These are phyloP conservation scores for Muschampia plurimacula DNA, from an alignment of 2,888 invertebrate genomes.

Conservation along the genomic window DNA sequence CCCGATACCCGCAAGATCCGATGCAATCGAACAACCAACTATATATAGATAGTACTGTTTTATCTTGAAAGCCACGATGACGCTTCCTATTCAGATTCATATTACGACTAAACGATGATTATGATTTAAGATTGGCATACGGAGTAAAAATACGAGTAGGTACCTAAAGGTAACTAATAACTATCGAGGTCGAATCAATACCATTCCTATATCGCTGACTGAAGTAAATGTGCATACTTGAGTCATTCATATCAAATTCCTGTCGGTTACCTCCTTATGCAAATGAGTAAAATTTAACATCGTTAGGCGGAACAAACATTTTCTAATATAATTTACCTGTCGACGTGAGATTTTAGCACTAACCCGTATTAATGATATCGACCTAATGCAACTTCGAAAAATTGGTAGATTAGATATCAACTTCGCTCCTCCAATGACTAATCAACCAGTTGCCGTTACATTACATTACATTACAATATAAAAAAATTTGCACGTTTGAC, in stretches of 20 bases:
- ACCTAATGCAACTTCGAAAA: not conserved
- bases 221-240: too few relatives aligned
- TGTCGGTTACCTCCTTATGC: too few relatives aligned
- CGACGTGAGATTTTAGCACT: not conserved
- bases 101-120: not conserved
- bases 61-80: conserved; percentile 44
- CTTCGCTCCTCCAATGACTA: not conserved
- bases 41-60: conserved; percentile 21
- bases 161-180: too few relatives aligned
- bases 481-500: not conserved
- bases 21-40: conserved; percentile 51
- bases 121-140: not conserved
- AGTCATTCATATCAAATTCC: too few relatives aligned
- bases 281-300: too few relatives aligned
- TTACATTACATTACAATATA: not conserved
- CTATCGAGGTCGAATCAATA: too few relatives aligned
- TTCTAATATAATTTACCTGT: not conserved
- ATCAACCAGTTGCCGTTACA: not conserved
- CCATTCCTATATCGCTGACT: too few relatives aligned
- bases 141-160: too few relatives aligned
- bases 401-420: not conserved
- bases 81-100: conserved; percentile 10
- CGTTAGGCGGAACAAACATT: not conserved
- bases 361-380: not conserved
- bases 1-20: conserved; percentile 56